Base-by-base conservation (phyloP, 2,113 vertebrate species). In the Megaceryle torquata region DNA sequence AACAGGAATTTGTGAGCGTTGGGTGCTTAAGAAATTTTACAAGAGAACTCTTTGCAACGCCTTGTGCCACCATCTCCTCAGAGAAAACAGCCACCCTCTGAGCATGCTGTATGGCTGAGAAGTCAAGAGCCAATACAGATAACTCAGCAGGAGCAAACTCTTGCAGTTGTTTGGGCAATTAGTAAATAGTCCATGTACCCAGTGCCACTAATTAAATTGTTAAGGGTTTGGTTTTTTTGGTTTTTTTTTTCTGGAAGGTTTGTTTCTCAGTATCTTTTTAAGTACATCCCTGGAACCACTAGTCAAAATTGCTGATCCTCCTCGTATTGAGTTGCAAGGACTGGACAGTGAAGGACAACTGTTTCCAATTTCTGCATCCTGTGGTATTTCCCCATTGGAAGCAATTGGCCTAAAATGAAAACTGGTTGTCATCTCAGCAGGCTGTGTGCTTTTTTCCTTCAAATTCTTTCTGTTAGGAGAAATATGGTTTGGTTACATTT, bases 81-180 rank as follows among this genome's bases (percentile, higher is more conserved):
- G 33, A 89, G 76, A 25, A 35, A 31, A 78, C 8, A 63, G 19
- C 33, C 81, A 80, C 13, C 37, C 72, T 35, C 33, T 3, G 19
- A 90, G 48, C 44, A 20, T 18, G 4, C 24, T 10, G 13, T 5
- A 37, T 14, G 0, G 0, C 29, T 13, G 33, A 28, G 61, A 50
- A 39, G 33, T 33, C 33, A 50, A 81, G 68, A 33, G 69, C 50
- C 41, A 46, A 39, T 1, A 25, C 54, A 33, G 41, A 51, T 54
- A 90, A 64, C 84, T 63, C 82, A 29, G 86, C 57, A 88, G 46
- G 24, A 95, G 44, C 50, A 28, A 90, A 53, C 54, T 37, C 57
- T 19, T 75, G n/a, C 19, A 11, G 59, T 21, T 44, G 21, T 31
- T 63, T 13, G 70, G 51, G 72, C n/a, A 88, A 93, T 85, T 63